Conservation (phyloP, 2,797 vertebrate genomes). For the Mus caroli region DNA sequence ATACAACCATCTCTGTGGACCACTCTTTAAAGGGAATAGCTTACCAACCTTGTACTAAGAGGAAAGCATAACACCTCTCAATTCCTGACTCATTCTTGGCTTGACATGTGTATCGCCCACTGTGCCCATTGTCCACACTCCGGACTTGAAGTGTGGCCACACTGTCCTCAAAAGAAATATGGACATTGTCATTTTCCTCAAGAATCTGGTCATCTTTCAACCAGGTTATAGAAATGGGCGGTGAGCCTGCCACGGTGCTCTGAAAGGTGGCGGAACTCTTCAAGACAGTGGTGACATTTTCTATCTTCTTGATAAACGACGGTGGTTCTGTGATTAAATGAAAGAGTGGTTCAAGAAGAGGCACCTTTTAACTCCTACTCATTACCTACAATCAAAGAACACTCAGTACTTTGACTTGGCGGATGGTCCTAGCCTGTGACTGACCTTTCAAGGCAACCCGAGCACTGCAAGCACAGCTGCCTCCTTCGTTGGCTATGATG, state of each 20-base stretch:
- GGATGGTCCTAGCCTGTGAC: constrained; percentile 81
- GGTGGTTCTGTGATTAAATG: constrained; percentile 93
- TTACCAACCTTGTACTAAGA: constrained; percentile 96
- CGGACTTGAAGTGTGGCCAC: constrained; percentile 93
- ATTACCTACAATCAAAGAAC: neutral
- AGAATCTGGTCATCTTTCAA: constrained; percentile 97
- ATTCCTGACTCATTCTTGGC: constrained; percentile 96
- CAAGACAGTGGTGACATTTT: constrained; percentile 93
- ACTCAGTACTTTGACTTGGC: neutral
- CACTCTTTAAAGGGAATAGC: constrained; percentile 11
- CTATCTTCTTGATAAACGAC: constrained; percentile 93
- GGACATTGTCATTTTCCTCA: constrained; percentile 93
- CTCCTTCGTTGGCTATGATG: constrained; percentile 95
- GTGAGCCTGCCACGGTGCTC: constrained; percentile 92
- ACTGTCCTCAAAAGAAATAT: constrained; percentile 92
- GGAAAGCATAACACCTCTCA: constrained; percentile 95
- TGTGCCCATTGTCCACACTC: constrained; percentile 92
- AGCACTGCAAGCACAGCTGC: constrained; percentile 94
- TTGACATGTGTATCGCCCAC: constrained; percentile 97
- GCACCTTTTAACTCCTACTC: constrained; percentile 45
- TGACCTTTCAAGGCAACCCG: constrained; percentile 96
- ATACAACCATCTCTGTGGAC: constrained; percentile 23
- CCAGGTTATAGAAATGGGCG: constrained; percentile 95
- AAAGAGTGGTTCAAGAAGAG: constrained; percentile 74
- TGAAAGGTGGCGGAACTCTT: constrained; percentile 94